Evolutionary conservation across 2,888 invertebrate genomes (phyloP), one percentile per base, ranked within the genome.

Genomic region (Quadroppia sp.): DNA sequence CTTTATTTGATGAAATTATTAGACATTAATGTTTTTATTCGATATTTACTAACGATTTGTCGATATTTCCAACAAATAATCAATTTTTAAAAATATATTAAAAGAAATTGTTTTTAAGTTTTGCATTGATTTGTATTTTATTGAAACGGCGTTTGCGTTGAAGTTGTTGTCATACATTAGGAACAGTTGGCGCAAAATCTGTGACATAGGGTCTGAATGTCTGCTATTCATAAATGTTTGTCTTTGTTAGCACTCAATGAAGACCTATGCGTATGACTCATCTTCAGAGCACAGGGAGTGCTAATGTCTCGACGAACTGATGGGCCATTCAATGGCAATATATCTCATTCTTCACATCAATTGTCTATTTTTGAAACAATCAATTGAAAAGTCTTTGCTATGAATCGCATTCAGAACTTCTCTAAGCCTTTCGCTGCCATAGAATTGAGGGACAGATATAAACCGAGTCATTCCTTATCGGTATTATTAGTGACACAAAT

Each of bases 111-210:
- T n/a, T 50, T 50, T 50, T 50, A 50, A n/a, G 2, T 25, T 20
- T 59, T 59, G 59, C 3, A 59, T 50, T 50, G n/a, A 9, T 20
- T 50, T 4, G 4, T 50, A 50, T 50, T 15, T 23, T 3, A 56
- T 28, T 2, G 11, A 15, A 30, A 59, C 32, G 13, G 59, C 28
- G 59, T 59, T 59, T 59, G 59, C 59, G 59, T 59, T n/a, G 30
- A 20, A 6, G 59, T 30, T 13, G 4, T 56, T 23, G 56, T 9
- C 28, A 17, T 7, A 9, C 7, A 15, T 32, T 59, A 1, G 25
- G 25, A 23, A 53, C 23, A 53, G 36, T 32, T 61, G 32, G 32
- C 61, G 61, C 61, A 61, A 61, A 61, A 61, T 61, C 61, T 61
- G 15, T 32, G 13, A 4, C 30, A 11, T 1, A 61, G 25, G 25